Conservation (phyloP, 2,113 vertebrate genomes). For the Clarias gariepinus region DNA sequence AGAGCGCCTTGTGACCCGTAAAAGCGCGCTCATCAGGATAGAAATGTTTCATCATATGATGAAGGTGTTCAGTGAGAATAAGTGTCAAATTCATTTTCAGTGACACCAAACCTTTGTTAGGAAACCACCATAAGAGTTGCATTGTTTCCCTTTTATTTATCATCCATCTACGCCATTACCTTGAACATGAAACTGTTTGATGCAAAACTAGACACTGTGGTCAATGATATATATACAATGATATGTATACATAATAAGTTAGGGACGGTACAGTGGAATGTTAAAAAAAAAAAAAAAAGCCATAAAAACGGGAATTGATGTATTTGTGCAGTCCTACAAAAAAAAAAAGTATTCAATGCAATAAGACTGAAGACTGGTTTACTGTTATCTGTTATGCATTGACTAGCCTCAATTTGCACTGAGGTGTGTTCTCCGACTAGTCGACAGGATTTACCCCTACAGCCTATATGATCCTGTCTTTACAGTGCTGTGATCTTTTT, state of each 20-base stretch:
- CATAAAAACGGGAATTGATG: background rate
- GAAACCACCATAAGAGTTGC: background rate
- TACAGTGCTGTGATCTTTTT: slow-evolving; percentile 37
- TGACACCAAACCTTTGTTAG: background rate
- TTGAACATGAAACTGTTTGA: background rate
- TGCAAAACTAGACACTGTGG: background rate
- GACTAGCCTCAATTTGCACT: slow-evolving; percentile 26
- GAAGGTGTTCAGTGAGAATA: background rate
- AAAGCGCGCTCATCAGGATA: background rate
- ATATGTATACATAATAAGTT: background rate
- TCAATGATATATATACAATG: background rate
- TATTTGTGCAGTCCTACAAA: background rate
- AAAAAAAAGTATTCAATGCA: slow-evolving; percentile 43
- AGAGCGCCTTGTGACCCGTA: background rate
- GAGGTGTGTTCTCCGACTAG: slow-evolving; percentile 3
- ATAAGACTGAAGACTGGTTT: slow-evolving; percentile 51
- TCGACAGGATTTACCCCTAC: slow-evolving; percentile 14
- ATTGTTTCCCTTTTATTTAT: background rate
- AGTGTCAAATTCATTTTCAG: background rate
- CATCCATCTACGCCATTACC: background rate
- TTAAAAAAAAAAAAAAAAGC: background rate
- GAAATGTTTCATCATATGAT: background rate
- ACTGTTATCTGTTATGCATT: slow-evolving; percentile 45
- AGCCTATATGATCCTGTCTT: slow-evolving; percentile 28
- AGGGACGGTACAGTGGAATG: background rate